Evolutionary conservation across 1,140 invertebrate species (phyloP).

Genomic region (Drosophila melanica): DNA sequence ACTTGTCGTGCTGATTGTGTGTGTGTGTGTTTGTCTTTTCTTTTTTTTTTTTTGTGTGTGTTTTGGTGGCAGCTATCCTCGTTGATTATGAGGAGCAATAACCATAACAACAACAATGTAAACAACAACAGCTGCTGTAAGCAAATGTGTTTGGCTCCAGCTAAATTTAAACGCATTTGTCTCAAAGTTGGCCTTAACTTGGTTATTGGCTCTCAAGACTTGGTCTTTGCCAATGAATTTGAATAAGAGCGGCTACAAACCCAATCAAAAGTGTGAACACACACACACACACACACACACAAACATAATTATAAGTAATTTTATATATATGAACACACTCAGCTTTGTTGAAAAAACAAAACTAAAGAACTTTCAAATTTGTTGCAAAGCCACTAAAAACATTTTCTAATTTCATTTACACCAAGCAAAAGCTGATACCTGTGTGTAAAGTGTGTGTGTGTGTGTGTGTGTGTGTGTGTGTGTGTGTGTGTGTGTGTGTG

Average conservation of each 20-base stretch:
- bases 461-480: too few species aligned
- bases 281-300: slow-evolving; percentile 17
- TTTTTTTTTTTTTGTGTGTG: neutral
- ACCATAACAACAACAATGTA: too few species aligned
- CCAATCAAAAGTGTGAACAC: slow-evolving; percentile 15
- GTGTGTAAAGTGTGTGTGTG: too few species aligned
- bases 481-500: too few species aligned
- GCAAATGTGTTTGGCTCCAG: neutral
- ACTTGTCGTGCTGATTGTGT: slow-evolving; percentile 32
- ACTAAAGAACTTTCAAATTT: too few species aligned
- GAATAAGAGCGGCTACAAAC: slow-evolving; percentile 32
- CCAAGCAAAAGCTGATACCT: too few species aligned
- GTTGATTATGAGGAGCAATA: slow-evolving; percentile 19
- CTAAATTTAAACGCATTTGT: slow-evolving; percentile 17
- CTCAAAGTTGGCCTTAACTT: slow-evolving; percentile 24
- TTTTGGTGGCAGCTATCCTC: slow-evolving; percentile 13
- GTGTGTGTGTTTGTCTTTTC: neutral
- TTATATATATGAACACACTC: too few species aligned
- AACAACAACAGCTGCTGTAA: slow-evolving; percentile 4
- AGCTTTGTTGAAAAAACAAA: too few species aligned
- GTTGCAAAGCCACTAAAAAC: too few species aligned
- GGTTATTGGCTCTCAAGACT: slow-evolving; percentile 42
- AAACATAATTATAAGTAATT: too few species aligned
- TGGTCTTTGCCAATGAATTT: slow-evolving; percentile 34
- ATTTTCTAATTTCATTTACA: too few species aligned